A percentile compares a stretch with the other conserved stretches of the same genome.
Evolutionary conservation across 2,888 invertebrate species (phyloP).

Genomic region (Clivina fossor): DNA sequence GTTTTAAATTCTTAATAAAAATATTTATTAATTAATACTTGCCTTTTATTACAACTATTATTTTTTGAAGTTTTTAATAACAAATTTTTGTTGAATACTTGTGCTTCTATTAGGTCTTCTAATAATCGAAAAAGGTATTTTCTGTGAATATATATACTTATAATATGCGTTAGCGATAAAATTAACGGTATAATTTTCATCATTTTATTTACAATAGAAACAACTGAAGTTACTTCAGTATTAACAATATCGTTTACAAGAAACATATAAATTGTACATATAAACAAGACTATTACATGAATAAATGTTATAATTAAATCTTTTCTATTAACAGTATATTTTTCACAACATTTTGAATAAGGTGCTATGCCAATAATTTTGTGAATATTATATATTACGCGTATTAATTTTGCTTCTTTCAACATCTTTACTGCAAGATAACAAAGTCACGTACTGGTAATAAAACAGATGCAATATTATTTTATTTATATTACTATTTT

Average conservation of each 20-base stretch:
- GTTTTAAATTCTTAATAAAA: too few relatives aligned
- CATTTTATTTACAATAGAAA: conserved; percentile 5
- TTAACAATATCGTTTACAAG: conserved; percentile 3
- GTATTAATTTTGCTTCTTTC: not conserved
- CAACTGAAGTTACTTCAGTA: conserved; percentile 4
- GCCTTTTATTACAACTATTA: too few relatives aligned
- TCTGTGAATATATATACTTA: conserved; percentile 8
- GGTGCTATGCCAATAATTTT: conserved; percentile 3
- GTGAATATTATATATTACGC: not conserved
- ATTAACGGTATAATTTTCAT: conserved; percentile 12
- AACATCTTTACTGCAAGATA: not conserved
- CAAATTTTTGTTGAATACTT: too few relatives aligned
- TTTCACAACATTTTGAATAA: not conserved
- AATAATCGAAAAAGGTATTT: too few relatives aligned
- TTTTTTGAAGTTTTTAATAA: too few relatives aligned
- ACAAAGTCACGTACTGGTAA: too few relatives aligned
- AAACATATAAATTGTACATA: conserved; percentile 5
- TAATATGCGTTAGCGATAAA: not conserved
- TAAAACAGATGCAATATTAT: too few relatives aligned
- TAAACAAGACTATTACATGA: not conserved
- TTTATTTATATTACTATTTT: too few relatives aligned
- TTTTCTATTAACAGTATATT: not conserved
- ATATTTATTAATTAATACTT: too few relatives aligned
- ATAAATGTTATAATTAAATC: not conserved
- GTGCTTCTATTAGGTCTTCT: too few relatives aligned